Evolutionary conservation across 2,888 invertebrate species (phyloP), one percentile per base, ranked within the genome.

Genomic region (Sarcophaga carnaria): DNA sequence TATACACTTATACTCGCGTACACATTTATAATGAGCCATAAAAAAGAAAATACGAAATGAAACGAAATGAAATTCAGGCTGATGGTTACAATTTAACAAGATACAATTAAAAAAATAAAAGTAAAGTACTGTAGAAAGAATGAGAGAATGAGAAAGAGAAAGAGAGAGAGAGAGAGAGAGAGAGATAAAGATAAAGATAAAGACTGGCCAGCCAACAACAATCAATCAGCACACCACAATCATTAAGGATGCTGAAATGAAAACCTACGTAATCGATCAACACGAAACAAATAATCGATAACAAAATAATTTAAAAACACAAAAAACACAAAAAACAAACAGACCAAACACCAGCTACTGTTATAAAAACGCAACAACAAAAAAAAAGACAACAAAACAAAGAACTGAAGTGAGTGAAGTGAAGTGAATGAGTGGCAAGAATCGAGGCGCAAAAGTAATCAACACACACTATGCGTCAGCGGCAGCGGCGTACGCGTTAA

Each of bases 361-460:
- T 54, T 54, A 54, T 54, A 54, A 54, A 54, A 14, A 49, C 37
- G 37, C 37, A 37, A 37, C 37, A 37, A 37, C 6, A 37, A 88
- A 45, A 89, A 87, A 83, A 87, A 83, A 83, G 66, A 22, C 67
- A 66, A 74, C 60, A 54, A 54, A 74, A 85, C 59, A 63, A 64
- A 82, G 47, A 37, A 37, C 8, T 37, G 37, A 8, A 37, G 37
- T 37, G 37, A 37, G 37, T 37, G 10, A 37, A 64, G 27, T 49
- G 11, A 25, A 78, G 25, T 64, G 76, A 72, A 20, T 66, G 80
- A 77, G 62, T 83, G 70, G 79, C 66, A 82, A 75, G 80, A 54
- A 14, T 54, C 4, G 70, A 81, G 82, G 88, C 84, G 84, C 85
- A 86, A 89, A 89, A 88, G 85, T 89, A 85, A 89, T 89, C 89